Percentiles rank a stretch among this genome's conserved stretches.
These are phyloP conservation scores for Cryptomyrus ogoouensis DNA, from an alignment of 2,113 vertebrate species.

Conservation along the genomic window DNA sequence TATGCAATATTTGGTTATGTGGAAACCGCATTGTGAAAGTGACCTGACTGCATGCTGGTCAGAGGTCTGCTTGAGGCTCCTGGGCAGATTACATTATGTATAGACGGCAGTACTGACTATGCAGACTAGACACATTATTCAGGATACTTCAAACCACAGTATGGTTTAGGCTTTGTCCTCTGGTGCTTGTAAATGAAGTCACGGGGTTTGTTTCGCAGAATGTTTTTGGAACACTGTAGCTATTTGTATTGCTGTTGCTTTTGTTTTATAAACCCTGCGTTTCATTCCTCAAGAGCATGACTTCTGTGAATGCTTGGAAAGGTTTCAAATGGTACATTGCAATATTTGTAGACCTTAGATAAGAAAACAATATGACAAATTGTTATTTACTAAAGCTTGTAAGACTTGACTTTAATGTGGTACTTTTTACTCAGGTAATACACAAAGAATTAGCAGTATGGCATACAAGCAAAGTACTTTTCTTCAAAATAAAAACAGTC, in stretches of 20 bases:
- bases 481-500: not conserved
- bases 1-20: conserved; percentile 50
- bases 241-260: conserved; percentile 50
- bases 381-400: not conserved
- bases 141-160: conserved; percentile 59
- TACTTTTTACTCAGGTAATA: not conserved
- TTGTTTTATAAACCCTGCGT: conserved; percentile 20
- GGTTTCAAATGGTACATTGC: not conserved
- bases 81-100: conserved; percentile 48
- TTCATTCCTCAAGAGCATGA: conserved; percentile 1
- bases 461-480: not conserved
- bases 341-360: not conserved
- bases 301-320: not conserved
- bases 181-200: conserved; percentile 59
- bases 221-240: conserved; percentile 51
- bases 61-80: conserved; percentile 41
- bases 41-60: conserved; percentile 34
- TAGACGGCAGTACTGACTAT: conserved; percentile 46
- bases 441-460: not conserved
- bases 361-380: not conserved
- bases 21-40: conserved; percentile 44
- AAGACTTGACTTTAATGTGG: not conserved
- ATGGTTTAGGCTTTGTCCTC: conserved; percentile 57
- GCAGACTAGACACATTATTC: conserved; percentile 56
- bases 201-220: conserved; percentile 58